Evolutionary conservation across 1,140 invertebrate species (phyloP).

Genomic region (Drosophila kikkawai): DNA sequence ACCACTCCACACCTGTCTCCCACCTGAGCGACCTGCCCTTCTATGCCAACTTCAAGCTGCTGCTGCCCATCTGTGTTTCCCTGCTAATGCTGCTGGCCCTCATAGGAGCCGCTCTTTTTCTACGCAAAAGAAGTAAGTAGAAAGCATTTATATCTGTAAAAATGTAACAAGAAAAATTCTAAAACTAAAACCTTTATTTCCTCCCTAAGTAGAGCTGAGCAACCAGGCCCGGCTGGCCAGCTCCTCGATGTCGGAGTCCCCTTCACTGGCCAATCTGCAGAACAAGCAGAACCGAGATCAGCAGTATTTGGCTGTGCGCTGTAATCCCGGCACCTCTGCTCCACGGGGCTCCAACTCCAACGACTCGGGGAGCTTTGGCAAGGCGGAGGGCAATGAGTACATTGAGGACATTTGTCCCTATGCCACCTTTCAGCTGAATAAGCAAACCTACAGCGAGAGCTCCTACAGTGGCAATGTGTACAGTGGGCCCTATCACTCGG

Average conservation of each 20-base stretch:
- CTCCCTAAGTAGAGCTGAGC: slow-evolving; percentile 55
- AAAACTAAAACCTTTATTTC: not conserved
- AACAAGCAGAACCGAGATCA: slow-evolving; percentile 91
- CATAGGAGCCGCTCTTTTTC: slow-evolving; percentile 87
- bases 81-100: slow-evolving; percentile 88
- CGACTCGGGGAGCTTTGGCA: slow-evolving; percentile 86
- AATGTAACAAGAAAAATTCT: not conserved
- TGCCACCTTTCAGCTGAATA: slow-evolving; percentile 95
- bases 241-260: slow-evolving; percentile 87
- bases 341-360: slow-evolving; percentile 85
- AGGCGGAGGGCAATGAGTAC: slow-evolving; percentile 89
- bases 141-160: not conserved
- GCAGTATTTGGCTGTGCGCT: slow-evolving; percentile 89
- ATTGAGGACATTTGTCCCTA: slow-evolving; percentile 96
- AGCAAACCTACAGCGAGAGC: slow-evolving; percentile 93
- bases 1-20: slow-evolving; percentile 87
- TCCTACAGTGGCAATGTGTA: slow-evolving; percentile 95
- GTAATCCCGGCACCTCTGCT: slow-evolving; percentile 84
- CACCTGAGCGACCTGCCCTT: slow-evolving; percentile 88
- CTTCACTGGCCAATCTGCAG: slow-evolving; percentile 90
- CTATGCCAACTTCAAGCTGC: slow-evolving; percentile 89
- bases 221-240: slow-evolving; percentile 77
- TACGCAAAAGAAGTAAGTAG: slow-evolving; percentile 88
- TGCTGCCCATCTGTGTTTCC: slow-evolving; percentile 89
- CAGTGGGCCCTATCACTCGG: slow-evolving; percentile 93